These are phyloP conservation scores for Sarotherodon lohbergeri DNA, from an alignment of 2,113 vertebrate species.

Conservation along the genomic window DNA sequence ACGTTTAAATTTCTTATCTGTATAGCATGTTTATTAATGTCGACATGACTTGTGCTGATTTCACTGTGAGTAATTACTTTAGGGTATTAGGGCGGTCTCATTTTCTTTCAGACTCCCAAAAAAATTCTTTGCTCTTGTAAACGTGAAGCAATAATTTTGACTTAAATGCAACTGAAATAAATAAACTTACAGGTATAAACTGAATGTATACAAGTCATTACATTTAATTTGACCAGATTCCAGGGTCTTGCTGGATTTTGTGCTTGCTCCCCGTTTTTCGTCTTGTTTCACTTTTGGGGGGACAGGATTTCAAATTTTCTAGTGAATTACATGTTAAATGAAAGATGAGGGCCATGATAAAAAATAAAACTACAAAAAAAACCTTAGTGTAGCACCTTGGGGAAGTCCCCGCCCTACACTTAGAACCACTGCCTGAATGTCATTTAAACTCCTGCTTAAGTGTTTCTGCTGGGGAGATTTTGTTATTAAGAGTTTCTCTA, in stretches of 20 bases:
- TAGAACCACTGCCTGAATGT: neutral
- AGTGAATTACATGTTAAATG: neutral
- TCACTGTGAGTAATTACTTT: neutral
- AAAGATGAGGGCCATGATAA: neutral
- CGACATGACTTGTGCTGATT: neutral
- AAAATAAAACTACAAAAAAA: neutral
- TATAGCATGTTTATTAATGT: neutral
- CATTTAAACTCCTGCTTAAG: neutral
- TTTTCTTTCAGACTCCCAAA: neutral
- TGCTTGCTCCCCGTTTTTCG: rapidly evolving
- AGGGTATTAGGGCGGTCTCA: rapidly evolving
- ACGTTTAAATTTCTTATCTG: neutral
- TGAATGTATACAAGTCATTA: neutral
- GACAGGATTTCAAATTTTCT: neutral
- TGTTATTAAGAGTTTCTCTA: neutral
- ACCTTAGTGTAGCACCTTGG: neutral
- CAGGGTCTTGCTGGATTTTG: neutral
- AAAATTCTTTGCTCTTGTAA: rapidly evolving
- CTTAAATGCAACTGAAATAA: neutral
- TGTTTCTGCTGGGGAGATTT: neutral
- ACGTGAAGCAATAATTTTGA: neutral
- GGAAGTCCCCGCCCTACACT: neutral
- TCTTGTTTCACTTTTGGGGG: neutral
- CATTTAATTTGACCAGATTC: neutral
- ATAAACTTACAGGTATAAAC: neutral